Conservation (phyloP, 1,140 invertebrate genomes). For the Polyergus mexicanus region DNA sequence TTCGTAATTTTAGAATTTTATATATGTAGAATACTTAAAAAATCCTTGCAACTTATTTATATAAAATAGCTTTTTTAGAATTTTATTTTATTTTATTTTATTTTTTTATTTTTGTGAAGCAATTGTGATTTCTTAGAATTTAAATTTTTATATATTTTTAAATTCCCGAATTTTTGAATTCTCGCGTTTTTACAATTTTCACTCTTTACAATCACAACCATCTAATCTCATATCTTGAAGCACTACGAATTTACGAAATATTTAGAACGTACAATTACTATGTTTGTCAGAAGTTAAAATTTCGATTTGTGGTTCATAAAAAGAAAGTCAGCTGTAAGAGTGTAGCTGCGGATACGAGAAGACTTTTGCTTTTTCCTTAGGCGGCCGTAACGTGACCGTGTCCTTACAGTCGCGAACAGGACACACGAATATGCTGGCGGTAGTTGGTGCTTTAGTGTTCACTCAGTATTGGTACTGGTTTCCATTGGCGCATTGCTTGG, state of each 20-base stretch:
- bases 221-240: not conserved
- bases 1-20: not conserved
- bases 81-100: too few relatives aligned
- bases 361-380: constrained; percentile 85
- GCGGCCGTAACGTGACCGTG: constrained; percentile 98
- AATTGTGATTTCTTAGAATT: not conserved
- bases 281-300: not conserved
- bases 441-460: constrained; percentile 99
- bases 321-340: not conserved
- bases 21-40: not conserved
- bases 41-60: not conserved
- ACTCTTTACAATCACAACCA: too few relatives aligned
- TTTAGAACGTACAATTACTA: not conserved
- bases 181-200: too few relatives aligned
- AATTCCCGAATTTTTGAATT: too few relatives aligned
- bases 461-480: constrained; percentile 99
- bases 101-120: not conserved
- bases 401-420: constrained; percentile 98
- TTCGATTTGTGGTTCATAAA: not conserved
- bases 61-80: not conserved
- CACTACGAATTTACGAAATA: not conserved
- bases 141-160: not conserved
- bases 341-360: not conserved
- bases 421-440: constrained; percentile 98
- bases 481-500: constrained; percentile 98